Evolutionary conservation across 2,797 vertebrate species (phyloP), one percentile per base, ranked within the genome.

Genomic region (Crocidura indochinensis): DNA sequence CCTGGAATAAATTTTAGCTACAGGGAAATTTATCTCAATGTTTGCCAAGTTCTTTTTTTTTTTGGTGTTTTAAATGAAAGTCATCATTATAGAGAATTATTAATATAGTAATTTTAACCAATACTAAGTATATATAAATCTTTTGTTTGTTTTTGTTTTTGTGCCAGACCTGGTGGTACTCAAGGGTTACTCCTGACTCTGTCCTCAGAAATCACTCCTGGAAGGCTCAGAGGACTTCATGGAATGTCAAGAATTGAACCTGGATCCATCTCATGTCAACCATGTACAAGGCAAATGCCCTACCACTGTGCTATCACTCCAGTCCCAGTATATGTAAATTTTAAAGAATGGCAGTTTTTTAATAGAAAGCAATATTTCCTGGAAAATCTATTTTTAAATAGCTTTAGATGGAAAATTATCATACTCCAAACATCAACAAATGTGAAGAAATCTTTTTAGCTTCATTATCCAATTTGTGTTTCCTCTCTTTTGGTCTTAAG

Each of bases 331-430:
- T 17, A 53, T 14, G 15, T 53, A 53, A 53, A 64, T 64, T 6
- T 64, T 64, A 26, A 64, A 64, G 24, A 64, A 64, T 22, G 24
- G 79, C 56, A 76, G 31, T 79, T 88, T 62, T 90, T 88, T 68
- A 90, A 72, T 88, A 88, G 89, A 92, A 93, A 96, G 76, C 49
- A 86, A 29, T 78, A 78, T 89, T 96, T 94, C 76, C 89, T 82
- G 73, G 76, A 85, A 46, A 67, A 79, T 91, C 84, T 94, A 92
- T 93, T 94, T 93, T 89, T 44, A 86, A 90, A 91, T 64, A 31
- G 77, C 89, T 91, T 91, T 87, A 87, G 76, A 89, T 78, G 94
- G 94, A 95, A 95, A 97, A 92, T 94, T 84, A 94, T 87, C 74
- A 91, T 92, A 93, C 26, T 10, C 78, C 68, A 85, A 74, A 93